These are phyloP conservation scores for Herpetotheres cachinnans DNA, from an alignment of 2,113 vertebrate genomes.

Conservation along the genomic window DNA sequence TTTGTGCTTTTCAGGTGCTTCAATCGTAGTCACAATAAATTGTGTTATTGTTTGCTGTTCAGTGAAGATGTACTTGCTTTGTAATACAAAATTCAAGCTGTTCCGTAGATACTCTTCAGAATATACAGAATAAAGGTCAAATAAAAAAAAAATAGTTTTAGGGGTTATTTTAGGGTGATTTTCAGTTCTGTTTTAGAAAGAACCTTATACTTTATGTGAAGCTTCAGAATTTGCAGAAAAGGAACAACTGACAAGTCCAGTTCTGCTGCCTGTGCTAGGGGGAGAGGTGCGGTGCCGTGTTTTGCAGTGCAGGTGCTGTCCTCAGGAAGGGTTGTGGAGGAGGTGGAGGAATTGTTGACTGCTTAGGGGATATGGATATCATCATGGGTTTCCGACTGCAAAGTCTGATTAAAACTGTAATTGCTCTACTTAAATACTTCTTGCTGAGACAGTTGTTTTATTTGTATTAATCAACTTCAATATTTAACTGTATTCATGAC, in stretches of 20 bases:
- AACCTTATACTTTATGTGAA: neutral
- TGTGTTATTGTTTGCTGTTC: neutral
- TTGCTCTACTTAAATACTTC: neutral
- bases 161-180: neutral
- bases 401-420: neutral
- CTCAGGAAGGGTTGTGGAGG: neutral
- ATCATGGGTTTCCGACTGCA: neutral
- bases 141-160: neutral
- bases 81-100: neutral
- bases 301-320: neutral
- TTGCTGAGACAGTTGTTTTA: neutral
- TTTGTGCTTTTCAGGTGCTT: constrained; percentile 24
- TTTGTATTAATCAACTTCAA: neutral
- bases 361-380: neutral
- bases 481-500: neutral
- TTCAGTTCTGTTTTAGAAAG: neutral
- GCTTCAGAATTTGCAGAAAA: neutral
- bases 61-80: neutral
- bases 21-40: constrained; percentile 1
- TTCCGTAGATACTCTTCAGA: neutral
- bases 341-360: neutral
- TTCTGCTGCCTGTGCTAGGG: neutral
- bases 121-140: neutral
- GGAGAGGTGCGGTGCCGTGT: rapidly evolving
- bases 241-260: neutral